Conservation (phyloP, 2,888 invertebrate genomes). For the Andrena marginata region DNA sequence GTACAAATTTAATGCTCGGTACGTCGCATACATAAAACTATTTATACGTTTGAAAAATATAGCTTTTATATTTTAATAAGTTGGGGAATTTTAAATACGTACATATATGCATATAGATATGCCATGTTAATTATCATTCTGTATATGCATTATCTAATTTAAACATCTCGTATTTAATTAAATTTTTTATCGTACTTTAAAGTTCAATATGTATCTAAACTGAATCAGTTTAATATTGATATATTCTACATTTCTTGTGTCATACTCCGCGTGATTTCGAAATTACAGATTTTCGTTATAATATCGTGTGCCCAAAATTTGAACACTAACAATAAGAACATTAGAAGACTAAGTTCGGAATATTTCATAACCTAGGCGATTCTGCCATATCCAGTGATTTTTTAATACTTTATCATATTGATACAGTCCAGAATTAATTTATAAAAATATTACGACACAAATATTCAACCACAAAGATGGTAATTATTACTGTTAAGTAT, state of each 20-base stretch:
- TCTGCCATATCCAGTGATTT: background rate
- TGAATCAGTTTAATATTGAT: background rate
- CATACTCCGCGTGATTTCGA: background rate
- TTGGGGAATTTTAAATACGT: background rate
- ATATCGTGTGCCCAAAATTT: no score
- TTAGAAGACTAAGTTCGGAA: constrained; percentile 5
- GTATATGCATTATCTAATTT: background rate
- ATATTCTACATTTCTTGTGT: background rate
- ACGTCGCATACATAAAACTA: background rate
- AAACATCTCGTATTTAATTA: background rate
- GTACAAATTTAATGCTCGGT: background rate
- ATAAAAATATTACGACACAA: constrained; percentile 4
- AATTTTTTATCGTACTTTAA: background rate
- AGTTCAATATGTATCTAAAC: background rate
- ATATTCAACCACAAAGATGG: constrained; percentile 39
- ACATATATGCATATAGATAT: background rate
- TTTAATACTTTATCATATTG: constrained; percentile 1
- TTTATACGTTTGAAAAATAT: no score
- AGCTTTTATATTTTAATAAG: background rate
- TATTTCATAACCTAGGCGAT: constrained; percentile 33
- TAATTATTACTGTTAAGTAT: constrained; percentile 28
- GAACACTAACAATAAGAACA: constrained; percentile 29
- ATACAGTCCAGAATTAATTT: background rate
- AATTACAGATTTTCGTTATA: background rate
- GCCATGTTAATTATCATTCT: background rate